phyloP scores from a whole-genome alignment of 2,113 vertebrate species.

The Xiphias gladius region DNA sequence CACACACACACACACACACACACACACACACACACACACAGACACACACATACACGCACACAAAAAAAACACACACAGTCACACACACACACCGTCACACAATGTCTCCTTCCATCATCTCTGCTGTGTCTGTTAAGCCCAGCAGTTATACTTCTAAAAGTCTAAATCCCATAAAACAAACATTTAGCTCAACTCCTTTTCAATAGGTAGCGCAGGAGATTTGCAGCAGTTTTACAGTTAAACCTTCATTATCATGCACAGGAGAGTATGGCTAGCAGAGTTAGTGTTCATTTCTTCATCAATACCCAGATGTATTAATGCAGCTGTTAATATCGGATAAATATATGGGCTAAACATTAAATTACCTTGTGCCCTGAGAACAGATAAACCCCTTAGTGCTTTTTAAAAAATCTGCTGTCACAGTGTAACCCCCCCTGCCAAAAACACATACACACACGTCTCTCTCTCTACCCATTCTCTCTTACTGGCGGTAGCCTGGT shows the following conservation, averaged over 20 bases:
- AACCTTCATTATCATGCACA: constrained; percentile 54
- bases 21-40: constrained; percentile 7
- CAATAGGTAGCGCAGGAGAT: constrained; percentile 18
- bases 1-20: constrained; percentile 11
- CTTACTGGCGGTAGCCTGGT: constrained; percentile 80
- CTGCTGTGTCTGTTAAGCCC: constrained; percentile 23
- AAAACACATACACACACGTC: constrained; percentile 46
- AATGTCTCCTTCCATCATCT: constrained; percentile 31
- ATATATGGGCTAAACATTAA: constrained; percentile 64
- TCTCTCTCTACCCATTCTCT: constrained; percentile 59
- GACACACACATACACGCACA: too few relatives aligned
- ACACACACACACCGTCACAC: constrained; percentile 20
- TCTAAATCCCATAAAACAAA: constrained; percentile 38
- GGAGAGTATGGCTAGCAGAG: constrained; percentile 22
- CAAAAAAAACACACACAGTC: constrained; percentile 10
- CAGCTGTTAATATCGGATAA: constrained; percentile 65
- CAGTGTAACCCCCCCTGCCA: constrained; percentile 21
- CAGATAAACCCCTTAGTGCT: constrained; percentile 69
- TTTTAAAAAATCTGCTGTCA: constrained; percentile 68
- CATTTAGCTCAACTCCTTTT: constrained; percentile 25
- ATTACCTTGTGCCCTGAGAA: constrained; percentile 66
- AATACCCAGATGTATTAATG: constrained; percentile 47
- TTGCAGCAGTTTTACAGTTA: constrained; percentile 40
- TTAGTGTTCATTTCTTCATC: constrained; percentile 61
- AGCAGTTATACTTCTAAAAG: constrained; percentile 26